These are phyloP conservation scores for Acropora yongei DNA, from an alignment of 64 coral and sea anemone genomes.

Conservation along the genomic window DNA sequence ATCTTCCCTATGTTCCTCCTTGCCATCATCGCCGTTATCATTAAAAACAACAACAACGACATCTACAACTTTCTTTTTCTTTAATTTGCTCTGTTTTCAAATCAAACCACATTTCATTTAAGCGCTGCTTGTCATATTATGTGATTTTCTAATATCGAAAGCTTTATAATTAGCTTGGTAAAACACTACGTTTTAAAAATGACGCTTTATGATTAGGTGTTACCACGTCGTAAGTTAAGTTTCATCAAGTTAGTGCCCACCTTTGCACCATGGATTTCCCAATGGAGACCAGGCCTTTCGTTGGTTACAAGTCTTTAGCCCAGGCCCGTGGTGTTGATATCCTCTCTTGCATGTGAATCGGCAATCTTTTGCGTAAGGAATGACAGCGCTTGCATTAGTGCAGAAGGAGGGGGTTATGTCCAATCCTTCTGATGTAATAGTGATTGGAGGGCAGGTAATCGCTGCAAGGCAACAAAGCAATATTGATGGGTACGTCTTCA, in stretches of 20 bases:
- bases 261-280: conserved; percentile 44
- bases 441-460: conserved; percentile 13
- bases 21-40: too few relatives aligned
- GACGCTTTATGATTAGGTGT: background rate
- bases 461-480: background rate
- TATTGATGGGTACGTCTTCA: too few relatives aligned
- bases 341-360: conserved; percentile 22
- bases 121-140: too few relatives aligned
- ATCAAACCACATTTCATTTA: too few relatives aligned
- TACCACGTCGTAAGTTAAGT: background rate
- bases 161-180: too few relatives aligned
- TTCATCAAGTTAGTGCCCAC: background rate
- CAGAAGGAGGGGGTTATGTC: background rate
- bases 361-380: conserved; percentile 16
- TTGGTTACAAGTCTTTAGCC: conserved; percentile 21
- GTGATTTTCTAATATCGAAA: too few relatives aligned
- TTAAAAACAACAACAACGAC: too few relatives aligned
- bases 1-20: too few relatives aligned
- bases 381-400: background rate
- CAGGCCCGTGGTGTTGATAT: conserved; percentile 28
- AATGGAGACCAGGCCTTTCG: conserved; percentile 16
- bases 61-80: too few relatives aligned
- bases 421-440: conserved; percentile 47
- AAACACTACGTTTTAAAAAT: too few relatives aligned
- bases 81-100: too few relatives aligned